These are phyloP conservation scores for Leptodactylus fallax DNA, from an alignment of 2,797 vertebrate genomes.

Conservation along the genomic window DNA sequence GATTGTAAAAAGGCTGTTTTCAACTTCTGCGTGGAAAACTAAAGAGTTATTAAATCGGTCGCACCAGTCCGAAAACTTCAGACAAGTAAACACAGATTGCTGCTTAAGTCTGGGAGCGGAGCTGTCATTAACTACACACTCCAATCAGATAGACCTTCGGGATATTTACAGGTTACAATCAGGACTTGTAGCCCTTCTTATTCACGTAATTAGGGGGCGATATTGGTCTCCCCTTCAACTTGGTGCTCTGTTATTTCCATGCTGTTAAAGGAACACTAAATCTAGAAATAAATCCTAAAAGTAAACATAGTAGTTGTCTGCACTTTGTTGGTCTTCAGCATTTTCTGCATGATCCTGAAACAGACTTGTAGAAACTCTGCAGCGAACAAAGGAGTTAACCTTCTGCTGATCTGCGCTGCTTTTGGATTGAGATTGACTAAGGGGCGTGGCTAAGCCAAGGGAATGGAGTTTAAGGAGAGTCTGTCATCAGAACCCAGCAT, in stretches of 20 bases:
- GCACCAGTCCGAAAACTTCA: constrained; percentile 1
- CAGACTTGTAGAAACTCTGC: too few relatives aligned
- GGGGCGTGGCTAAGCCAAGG: too few relatives aligned
- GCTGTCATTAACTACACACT: constrained; percentile 8
- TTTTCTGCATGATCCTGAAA: too few relatives aligned
- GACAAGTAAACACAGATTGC: constrained; percentile 32
- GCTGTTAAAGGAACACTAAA: too few relatives aligned
- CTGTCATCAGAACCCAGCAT: too few relatives aligned
- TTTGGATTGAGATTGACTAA: too few relatives aligned
- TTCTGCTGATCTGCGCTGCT: too few relatives aligned
- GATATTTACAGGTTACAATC: constrained; percentile 38
- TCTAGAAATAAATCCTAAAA: too few relatives aligned
- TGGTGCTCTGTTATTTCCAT: not conserved
- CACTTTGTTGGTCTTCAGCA: too few relatives aligned
- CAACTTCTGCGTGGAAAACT: constrained; percentile 25
- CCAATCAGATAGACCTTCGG: not conserved
- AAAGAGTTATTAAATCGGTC: constrained; percentile 29
- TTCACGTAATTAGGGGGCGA: not conserved
- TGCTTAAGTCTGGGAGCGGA: not conserved
- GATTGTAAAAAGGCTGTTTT: constrained; percentile 14
- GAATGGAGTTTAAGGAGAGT: too few relatives aligned
- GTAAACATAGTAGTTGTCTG: too few relatives aligned
- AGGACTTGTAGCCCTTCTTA: not conserved
- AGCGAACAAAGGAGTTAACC: too few relatives aligned
- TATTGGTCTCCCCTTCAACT: not conserved